Conservation (phyloP, 2,888 invertebrate genomes). For the Epistrophe grossulariae region DNA sequence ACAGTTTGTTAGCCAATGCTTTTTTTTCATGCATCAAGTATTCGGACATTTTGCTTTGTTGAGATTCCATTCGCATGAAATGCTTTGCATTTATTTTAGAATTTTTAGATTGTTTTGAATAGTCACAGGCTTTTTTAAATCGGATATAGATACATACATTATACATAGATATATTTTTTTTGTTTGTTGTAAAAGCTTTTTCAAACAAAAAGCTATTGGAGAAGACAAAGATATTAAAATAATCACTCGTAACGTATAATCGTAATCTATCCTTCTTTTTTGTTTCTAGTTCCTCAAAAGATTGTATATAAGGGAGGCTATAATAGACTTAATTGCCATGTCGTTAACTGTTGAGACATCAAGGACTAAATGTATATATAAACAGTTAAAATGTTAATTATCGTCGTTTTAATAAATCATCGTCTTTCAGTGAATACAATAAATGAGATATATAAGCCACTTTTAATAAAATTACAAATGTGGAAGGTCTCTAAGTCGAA, state of each 20-base stretch:
- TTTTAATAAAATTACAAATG: too few species aligned
- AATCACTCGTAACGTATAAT: too few species aligned
- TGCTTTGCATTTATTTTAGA: not conserved
- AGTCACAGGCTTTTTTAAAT: not conserved
- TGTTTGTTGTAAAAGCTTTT: not conserved
- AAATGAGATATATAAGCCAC: too few species aligned
- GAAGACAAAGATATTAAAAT: not conserved
- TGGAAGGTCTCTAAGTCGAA: too few species aligned
- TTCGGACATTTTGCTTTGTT: conserved; percentile 15
- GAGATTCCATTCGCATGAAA: conserved; percentile 11
- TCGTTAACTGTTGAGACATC: too few species aligned
- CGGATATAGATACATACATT: not conserved
- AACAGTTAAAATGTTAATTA: too few species aligned
- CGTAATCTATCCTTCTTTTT: not conserved
- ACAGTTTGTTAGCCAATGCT: conserved; percentile 19
- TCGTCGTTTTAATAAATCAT: too few species aligned
- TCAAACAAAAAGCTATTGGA: not conserved
- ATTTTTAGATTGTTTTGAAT: not conserved
- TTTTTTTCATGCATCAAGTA: conserved; percentile 17
- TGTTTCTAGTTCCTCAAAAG: not conserved
- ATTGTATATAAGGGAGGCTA: too few species aligned
- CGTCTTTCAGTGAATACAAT: too few species aligned
- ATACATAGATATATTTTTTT: not conserved
- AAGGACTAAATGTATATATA: too few species aligned
- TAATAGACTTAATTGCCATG: too few species aligned